These are phyloP conservation scores for Lasioglossum pauxillum DNA, from an alignment of 2,888 invertebrate species.

Conservation along the genomic window DNA sequence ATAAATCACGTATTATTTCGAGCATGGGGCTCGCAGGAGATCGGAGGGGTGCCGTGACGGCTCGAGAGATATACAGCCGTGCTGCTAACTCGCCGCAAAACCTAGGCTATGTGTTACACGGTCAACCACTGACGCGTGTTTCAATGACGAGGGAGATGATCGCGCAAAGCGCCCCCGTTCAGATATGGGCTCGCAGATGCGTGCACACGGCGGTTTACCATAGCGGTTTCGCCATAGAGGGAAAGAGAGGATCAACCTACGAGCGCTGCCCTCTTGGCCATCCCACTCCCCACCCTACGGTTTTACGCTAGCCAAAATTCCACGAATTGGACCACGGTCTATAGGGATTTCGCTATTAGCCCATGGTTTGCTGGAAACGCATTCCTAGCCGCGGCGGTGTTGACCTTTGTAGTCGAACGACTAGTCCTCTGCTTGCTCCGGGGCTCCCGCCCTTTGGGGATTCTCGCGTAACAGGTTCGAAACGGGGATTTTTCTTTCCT, in stretches of 20 bases:
- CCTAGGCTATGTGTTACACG: constrained; percentile 66
- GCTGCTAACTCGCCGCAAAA: constrained; percentile 72
- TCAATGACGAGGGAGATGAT: constrained; percentile 70
- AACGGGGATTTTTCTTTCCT: background rate
- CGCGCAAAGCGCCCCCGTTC: constrained; percentile 62
- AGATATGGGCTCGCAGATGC: constrained; percentile 66
- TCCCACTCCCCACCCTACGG: background rate
- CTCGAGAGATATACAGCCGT: constrained; percentile 62
- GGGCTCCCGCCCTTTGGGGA: background rate
- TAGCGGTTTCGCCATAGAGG: constrained; percentile 45
- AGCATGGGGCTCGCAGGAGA: constrained; percentile 30
- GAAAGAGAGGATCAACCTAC: constrained; percentile 40
- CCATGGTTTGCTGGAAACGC: constrained; percentile 47
- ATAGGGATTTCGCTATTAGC: constrained; percentile 51
- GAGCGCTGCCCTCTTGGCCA: constrained; percentile 22
- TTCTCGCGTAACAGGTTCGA: background rate
- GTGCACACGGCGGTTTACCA: constrained; percentile 67
- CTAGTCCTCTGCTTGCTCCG: background rate
- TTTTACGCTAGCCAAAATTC: constrained; percentile 47
- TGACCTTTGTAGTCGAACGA: constrained; percentile 55
- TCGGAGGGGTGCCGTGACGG: background rate
- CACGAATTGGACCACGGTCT: constrained; percentile 46
- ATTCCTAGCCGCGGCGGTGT: constrained; percentile 39
- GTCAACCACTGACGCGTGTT: constrained; percentile 74
- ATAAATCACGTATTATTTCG: constrained; percentile 77